Conservation (phyloP, 2,888 invertebrate species). For the Dasysyrphus tricinctus region DNA sequence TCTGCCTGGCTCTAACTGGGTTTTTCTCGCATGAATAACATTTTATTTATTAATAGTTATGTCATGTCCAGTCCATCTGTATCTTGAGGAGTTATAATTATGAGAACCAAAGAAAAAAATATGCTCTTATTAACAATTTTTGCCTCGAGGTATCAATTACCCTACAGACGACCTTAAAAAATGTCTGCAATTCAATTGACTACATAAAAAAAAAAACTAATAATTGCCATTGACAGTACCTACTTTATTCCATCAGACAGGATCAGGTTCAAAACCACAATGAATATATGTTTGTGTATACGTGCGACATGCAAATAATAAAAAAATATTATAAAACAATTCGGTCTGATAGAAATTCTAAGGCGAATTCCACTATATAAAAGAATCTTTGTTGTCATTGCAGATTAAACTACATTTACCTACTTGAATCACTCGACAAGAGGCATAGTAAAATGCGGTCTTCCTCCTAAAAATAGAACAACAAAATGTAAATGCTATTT, state of each 20-base stretch:
- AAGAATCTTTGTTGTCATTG: conserved; percentile 5
- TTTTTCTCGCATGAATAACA: neutral
- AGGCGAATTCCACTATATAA: neutral
- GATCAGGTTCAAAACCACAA: conserved; percentile 30
- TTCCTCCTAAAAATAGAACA: conserved; percentile 7
- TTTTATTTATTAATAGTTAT: neutral
- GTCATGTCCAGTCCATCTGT: neutral
- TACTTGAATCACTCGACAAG: conserved; percentile 7
- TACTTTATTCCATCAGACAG: conserved; percentile 20
- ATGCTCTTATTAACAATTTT: neutral
- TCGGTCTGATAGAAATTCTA: conserved; percentile 7
- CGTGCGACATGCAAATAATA: neutral
- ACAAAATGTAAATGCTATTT: neutral
- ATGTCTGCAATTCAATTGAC: conserved; percentile 30
- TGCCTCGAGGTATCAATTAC: conserved; percentile 31
- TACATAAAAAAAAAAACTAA: neutral
- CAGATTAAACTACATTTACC: conserved; percentile 20
- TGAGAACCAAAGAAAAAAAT: neutral
- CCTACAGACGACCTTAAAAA: conserved; percentile 21
- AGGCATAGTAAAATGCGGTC: neutral
- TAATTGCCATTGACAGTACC: neutral
- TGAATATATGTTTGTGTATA: neutral
- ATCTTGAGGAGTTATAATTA: neutral
- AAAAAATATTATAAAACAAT: neutral
- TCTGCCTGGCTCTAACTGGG: neutral